Evolutionary conservation across 2,888 invertebrate species (phyloP), one percentile per base, ranked within the genome.

Genomic region (Hydriomena furcata): DNA sequence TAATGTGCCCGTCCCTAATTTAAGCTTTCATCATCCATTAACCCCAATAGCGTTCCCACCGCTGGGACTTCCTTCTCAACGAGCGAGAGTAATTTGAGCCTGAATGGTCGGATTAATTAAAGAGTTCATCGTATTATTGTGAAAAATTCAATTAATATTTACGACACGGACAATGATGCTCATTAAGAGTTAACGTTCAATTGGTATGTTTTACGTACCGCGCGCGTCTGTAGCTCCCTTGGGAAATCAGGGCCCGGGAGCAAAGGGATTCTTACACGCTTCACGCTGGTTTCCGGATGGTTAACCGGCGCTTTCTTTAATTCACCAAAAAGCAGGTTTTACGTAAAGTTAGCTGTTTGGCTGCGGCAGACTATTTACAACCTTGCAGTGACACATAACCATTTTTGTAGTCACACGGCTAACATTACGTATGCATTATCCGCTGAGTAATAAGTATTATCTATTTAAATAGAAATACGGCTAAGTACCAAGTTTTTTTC

Each of bases 181-280:
- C 78, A 79, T 84, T 81, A 82, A 64, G 69, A 74, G 80, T 84
- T 82, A 77, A 82, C 68, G 75, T 73, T 69, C 75, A 76, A 82
- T 82, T 71, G 77, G 73, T 69, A 69, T 74, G 74, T 79, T 68
- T 67, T 71, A 69, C 70, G 66, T 63, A 68, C 64, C 68, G 63
- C 51, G 60, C 58, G 62, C 65, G 66, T 63, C 62, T 64, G 60
- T 46, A 45, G 28, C 12, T 46, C 83, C 67, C 76, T 21, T 44
- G 84, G 83, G 84, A 84, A 84, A 83, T 84, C 82, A 82, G 50
- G 38, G 10, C 41, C 49, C 46, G 55, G 47, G 47, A 44, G 55
- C 32, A 21, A 25, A 28, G 21, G 2, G 23, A 12, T 7, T 31
- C n/a, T 1, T n/a, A 6, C n/a, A 13, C 13, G 31, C 2, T 31